phyloP scores from a whole-genome alignment of 1,140 invertebrate genomes.

The Notospermus geniculatus region DNA sequence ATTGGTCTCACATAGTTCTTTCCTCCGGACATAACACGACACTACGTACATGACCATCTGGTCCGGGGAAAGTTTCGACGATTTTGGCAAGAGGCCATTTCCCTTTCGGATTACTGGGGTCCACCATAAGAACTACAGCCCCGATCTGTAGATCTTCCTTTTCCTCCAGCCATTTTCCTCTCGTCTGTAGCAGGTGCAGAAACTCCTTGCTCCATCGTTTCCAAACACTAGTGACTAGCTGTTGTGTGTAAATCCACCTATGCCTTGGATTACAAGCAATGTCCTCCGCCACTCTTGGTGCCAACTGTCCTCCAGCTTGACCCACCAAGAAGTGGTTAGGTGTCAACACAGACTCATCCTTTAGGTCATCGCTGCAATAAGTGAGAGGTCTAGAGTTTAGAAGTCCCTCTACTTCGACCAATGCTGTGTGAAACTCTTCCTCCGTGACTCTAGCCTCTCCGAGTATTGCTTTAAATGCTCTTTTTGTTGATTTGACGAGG shows the following conservation, averaged over 20 bases:
- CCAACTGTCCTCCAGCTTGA: constrained; percentile 17
- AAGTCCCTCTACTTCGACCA: neutral
- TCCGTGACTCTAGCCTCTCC: neutral
- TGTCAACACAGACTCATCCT: neutral
- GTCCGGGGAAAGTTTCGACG: no score
- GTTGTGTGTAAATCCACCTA: constrained; percentile 9
- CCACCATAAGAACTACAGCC: no score
- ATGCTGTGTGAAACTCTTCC: constrained; percentile 13
- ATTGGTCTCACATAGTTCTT: no score
- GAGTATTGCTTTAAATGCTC: constrained; percentile 2
- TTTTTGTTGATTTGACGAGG: constrained; percentile 11
- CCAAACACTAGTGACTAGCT: no score
- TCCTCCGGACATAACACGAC: no score
- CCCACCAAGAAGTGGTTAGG: constrained; percentile 9
- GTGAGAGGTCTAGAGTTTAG: constrained; percentile 6
- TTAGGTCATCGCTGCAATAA: neutral
- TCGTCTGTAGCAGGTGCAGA: no score
- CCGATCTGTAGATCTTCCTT: neutral
- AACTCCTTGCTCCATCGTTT: no score
- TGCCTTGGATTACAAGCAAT: neutral
- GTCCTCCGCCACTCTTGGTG: constrained; percentile 9
- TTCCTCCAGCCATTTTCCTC: no score
- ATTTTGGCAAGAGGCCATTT: no score
- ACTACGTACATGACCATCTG: no score
- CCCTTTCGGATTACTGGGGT: no score